phyloP scores from a whole-genome alignment of 2,888 invertebrate genomes.

The Cantharis rufa region DNA sequence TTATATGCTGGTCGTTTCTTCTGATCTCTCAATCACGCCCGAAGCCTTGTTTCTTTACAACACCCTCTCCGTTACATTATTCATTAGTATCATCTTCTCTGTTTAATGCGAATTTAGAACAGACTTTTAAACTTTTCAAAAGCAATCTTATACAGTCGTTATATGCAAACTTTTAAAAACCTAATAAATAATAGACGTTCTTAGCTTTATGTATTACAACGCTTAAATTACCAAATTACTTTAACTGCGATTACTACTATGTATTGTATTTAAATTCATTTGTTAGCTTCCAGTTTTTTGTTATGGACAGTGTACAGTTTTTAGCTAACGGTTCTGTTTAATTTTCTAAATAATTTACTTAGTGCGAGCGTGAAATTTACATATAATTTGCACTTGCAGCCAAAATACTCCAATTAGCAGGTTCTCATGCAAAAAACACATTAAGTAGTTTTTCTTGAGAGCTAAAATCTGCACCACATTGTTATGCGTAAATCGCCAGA shows the following conservation, averaged over 20 bases:
- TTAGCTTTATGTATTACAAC: background rate
- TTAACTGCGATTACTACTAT: background rate
- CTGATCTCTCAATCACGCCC: conserved; percentile 57
- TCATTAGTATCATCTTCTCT: conserved; percentile 48
- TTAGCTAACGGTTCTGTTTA: background rate
- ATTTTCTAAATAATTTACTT: background rate
- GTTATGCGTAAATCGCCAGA: background rate
- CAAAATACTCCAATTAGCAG: background rate
- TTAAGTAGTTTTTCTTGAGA: background rate
- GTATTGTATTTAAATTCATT: background rate
- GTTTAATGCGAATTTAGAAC: conserved; percentile 31
- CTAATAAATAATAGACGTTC: background rate
- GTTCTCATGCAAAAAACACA: conserved; percentile 1
- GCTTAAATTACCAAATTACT: background rate
- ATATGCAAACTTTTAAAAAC: background rate
- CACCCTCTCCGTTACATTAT: conserved; percentile 57
- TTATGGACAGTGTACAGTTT: background rate
- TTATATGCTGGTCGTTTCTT: conserved; percentile 56
- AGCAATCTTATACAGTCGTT: background rate
- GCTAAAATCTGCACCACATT: background rate
- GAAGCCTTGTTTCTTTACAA: conserved; percentile 56
- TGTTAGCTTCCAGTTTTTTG: background rate
- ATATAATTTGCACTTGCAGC: conserved; percentile 1
- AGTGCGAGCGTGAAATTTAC: background rate
- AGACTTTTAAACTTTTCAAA: conserved; percentile 18